Evolutionary conservation across 2,113 vertebrate genomes (phyloP).

Genomic region (Camelus dromedarius): DNA sequence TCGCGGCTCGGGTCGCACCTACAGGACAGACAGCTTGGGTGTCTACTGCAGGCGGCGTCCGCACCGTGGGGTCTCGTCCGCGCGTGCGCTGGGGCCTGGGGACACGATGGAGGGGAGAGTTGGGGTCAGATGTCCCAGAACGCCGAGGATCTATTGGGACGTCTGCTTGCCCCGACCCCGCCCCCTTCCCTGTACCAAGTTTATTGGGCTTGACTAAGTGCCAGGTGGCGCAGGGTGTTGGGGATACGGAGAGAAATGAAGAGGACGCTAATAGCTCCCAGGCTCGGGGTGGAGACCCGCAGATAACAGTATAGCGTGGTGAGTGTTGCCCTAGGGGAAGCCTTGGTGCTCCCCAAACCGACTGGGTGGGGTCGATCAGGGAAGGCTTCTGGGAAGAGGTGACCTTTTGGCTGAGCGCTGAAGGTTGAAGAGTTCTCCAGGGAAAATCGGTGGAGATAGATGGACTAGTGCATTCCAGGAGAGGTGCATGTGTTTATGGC

Average conservation of each 20-base stretch:
- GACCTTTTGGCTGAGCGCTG: not conserved
- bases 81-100: not conserved
- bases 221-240: not conserved
- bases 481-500: not conserved
- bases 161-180: not conserved
- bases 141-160: not conserved
- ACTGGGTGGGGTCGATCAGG: not conserved
- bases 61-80: not conserved
- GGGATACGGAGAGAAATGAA: not conserved
- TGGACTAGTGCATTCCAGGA: not conserved
- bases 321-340: not conserved
- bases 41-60: not conserved
- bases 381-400: conserved; percentile 22
- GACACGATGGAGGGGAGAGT: not conserved
- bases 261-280: not conserved
- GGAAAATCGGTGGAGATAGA: not conserved
- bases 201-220: not conserved
- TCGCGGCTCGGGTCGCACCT: not conserved
- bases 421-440: not conserved
- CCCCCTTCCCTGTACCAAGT: no score
- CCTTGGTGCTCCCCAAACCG: not conserved
- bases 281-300: not conserved
- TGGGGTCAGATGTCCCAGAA: not conserved
- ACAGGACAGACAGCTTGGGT: not conserved
- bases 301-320: not conserved